Conservation (phyloP, 2,113 vertebrate species). For the Sterna hirundo region DNA sequence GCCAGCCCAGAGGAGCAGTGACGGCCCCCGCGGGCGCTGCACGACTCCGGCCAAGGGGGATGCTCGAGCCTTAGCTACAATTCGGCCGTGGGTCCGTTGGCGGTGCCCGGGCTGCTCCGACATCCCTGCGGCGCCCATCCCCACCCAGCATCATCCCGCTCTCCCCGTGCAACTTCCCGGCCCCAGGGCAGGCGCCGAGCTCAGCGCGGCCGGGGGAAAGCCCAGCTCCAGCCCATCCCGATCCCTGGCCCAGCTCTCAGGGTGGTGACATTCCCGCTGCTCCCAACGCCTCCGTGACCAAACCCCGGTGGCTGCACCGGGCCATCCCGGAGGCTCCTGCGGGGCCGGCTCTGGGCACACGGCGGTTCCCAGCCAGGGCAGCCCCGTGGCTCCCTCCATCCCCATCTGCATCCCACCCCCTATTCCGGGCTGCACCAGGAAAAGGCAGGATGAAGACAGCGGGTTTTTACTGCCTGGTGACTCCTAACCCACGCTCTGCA, state of each 20-base stretch:
- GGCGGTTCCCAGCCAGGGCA: background rate
- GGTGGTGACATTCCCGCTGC: no score
- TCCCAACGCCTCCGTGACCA: background rate
- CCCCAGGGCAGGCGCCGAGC: background rate
- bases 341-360: background rate
- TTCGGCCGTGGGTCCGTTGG: accelerated
- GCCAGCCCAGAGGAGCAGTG: background rate
- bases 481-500: accelerated
- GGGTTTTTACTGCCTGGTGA: background rate
- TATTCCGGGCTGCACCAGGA: no score
- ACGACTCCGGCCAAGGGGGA: background rate
- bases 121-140: background rate
- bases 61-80: background rate
- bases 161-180: background rate
- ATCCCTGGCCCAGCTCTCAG: background rate
- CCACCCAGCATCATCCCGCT: background rate
- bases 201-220: background rate
- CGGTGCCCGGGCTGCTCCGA: background rate
- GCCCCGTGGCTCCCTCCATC: background rate
- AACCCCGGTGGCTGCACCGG: background rate
- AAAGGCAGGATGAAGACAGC: no score
- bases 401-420: background rate
- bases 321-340: background rate
- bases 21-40: accelerated
- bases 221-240: background rate